These are phyloP conservation scores for Naja naja DNA, from an alignment of 2,113 vertebrate species.

Conservation along the genomic window DNA sequence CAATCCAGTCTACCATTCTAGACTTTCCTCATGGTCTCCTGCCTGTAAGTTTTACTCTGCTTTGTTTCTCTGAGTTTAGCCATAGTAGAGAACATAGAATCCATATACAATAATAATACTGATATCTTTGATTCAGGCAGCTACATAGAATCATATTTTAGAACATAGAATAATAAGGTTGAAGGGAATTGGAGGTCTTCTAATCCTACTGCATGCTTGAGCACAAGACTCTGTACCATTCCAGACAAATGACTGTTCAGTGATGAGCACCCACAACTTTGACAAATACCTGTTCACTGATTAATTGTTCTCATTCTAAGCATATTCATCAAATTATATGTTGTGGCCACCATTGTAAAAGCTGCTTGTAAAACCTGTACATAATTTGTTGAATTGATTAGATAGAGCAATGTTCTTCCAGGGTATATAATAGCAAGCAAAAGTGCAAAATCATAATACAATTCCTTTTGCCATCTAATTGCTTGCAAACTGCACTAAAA, in stretches of 20 bases:
- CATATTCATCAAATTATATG: neutral
- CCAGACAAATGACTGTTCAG: neutral
- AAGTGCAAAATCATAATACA: neutral
- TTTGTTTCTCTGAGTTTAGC: neutral
- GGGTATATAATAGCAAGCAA: neutral
- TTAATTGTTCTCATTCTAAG: neutral
- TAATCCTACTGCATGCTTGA: neutral
- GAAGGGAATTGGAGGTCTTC: neutral
- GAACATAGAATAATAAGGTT: neutral
- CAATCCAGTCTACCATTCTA: neutral
- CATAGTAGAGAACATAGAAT: neutral
- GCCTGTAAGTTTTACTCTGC: neutral
- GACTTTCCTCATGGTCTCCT: neutral
- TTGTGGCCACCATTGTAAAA: neutral
- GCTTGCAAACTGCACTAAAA: neutral
- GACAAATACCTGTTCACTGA: neutral
- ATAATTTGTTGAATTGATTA: neutral
- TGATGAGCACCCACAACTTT: neutral
- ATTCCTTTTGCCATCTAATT: neutral
- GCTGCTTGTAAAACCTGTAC: neutral
- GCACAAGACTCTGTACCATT: neutral
- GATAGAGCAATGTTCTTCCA: neutral
- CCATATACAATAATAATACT: neutral
- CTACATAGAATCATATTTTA: neutral
- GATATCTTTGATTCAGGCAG: neutral